Evolutionary conservation across 2,113 vertebrate genomes (phyloP), one percentile per base, ranked within the genome.

Genomic region (Sapayoa aenigma): DNA sequence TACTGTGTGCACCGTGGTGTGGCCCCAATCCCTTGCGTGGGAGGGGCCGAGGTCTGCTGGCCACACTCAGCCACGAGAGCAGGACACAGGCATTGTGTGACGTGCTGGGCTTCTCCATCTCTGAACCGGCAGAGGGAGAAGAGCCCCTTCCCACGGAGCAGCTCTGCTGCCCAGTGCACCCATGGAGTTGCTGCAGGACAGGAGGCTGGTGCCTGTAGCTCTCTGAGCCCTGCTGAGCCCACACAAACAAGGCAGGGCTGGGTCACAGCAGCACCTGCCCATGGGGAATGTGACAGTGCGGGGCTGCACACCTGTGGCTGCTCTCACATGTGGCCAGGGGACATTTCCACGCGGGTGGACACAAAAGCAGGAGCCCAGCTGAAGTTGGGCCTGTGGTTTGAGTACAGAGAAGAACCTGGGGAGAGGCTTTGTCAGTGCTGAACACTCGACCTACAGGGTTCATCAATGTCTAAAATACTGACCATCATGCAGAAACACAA

Each of bases 1-100:
- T 55, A 17, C 30, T n/a, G 27, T n/a, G 52, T 37, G 44, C 46
- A 5, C 25, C 0, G 0, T 3, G 37, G 11, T 30, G 63, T 0
- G 2, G n/a, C 10, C 22, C 8, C 66, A n/a, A 9, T 20, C 35
- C 16, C 12, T n/a, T 11, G 9, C 1, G 0, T 1, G 39, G 17
- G 52, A 52, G 16, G 56, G 41, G 30, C 39, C 0, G 0, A 55
- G 60, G 15, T 17, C 44, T 21, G 2, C 0, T 5, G 31, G 53
- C 47, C 42, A 9, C 0, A 0, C 66, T 55, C 53, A 35, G 80
- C 39, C 63, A 37, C 17, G 58, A 39, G 3, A 55, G 62, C 28
- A 18, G 67, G 77, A 39, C 31, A 4, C 30, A 14, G 47, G 20
- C 37, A 30, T 0, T 1, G 37, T 0, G 1, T 1, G 33, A 35